These are phyloP conservation scores for Chloebia gouldiae DNA, from an alignment of 2,113 vertebrate genomes.

Conservation along the genomic window DNA sequence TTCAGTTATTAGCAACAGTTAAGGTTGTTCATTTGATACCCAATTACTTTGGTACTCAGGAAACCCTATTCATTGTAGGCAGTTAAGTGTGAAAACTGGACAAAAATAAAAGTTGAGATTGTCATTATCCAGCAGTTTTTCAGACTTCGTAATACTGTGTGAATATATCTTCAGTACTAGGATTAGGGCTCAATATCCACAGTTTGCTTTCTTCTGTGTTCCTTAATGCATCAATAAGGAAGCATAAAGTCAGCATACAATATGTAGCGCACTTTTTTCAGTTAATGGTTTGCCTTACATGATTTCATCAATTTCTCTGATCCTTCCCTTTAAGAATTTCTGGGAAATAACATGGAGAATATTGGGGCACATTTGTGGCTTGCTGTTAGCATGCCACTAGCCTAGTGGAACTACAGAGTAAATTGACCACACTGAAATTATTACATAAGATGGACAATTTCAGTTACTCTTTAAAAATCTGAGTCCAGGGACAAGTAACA, in stretches of 20 bases:
- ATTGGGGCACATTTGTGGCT: not conserved
- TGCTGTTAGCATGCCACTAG: not conserved
- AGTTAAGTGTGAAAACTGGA: slow-evolving; percentile 42
- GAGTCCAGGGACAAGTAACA: not conserved
- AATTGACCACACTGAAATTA: not conserved
- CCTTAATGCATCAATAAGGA: not conserved
- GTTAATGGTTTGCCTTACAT: not conserved
- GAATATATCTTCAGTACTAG: not conserved
- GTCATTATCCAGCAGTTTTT: not conserved
- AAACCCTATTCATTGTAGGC: slow-evolving; percentile 29
- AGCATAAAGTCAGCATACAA: not conserved
- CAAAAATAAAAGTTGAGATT: not conserved
- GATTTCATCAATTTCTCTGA: not conserved
- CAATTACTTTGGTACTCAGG: slow-evolving; percentile 13
- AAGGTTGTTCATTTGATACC: slow-evolving; percentile 29
- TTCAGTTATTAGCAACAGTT: slow-evolving; percentile 39
- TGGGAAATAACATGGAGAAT: rapidly evolving
- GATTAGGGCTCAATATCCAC: not conserved
- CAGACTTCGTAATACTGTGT: not conserved
- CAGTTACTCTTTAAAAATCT: not conserved
- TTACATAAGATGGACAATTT: not conserved
- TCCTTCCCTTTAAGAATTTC: not conserved
- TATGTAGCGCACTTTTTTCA: not conserved
- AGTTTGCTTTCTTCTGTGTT: not conserved
- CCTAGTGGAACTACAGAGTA: not conserved